Base-by-base conservation (phyloP, 2,797 vertebrate species). In the Microhierax caerulescens region DNA sequence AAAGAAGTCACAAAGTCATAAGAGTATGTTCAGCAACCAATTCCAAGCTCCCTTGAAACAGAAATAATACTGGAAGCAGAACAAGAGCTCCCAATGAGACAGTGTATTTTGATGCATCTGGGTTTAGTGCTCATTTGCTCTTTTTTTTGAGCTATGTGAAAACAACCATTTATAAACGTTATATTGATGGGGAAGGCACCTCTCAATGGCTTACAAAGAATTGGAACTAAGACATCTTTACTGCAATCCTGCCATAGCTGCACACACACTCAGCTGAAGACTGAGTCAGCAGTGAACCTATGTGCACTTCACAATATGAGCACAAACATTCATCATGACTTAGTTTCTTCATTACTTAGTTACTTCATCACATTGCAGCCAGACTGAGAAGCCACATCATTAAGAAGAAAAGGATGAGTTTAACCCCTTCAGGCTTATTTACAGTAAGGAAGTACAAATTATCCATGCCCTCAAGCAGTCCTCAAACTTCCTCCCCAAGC, bases 311-410 rank as follows among this genome's bases (percentile, higher is more conserved):
- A 3, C 76, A 51, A 64, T 36, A 34, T 12, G 54, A 88, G 83
- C 77, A 30, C 70, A 13, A 75, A 59, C 20, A 74, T 23, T 84
- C 81, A 93, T 39, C 81, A 30, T n/a, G n/a, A n/a, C n/a, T n/a
- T n/a, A n/a, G n/a, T n/a, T n/a, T n/a, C n/a, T n/a, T n/a, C n/a
- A 32, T 93, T 83, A 83, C 77, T 97, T 91, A 92, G 64, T 41
- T 77, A 81, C 68, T 93, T 92, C 64, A 87, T 34, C 78, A 89
- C 47, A 23, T 6, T 13, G 13, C 39, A 86, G 63, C 10, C 83
- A 87, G 77, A 34, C 51, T 50, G 30, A 92, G 48, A n/a, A 64
- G 86, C 64, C 75, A 74, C 70, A 64, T 61, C 88, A 83, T 17
- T 28, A 45, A 7, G 21, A 74, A 73, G 21, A 77, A 89, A 79